Evolutionary conservation across 2,888 invertebrate species (phyloP).

Genomic region (Alloplasta piceator): DNA sequence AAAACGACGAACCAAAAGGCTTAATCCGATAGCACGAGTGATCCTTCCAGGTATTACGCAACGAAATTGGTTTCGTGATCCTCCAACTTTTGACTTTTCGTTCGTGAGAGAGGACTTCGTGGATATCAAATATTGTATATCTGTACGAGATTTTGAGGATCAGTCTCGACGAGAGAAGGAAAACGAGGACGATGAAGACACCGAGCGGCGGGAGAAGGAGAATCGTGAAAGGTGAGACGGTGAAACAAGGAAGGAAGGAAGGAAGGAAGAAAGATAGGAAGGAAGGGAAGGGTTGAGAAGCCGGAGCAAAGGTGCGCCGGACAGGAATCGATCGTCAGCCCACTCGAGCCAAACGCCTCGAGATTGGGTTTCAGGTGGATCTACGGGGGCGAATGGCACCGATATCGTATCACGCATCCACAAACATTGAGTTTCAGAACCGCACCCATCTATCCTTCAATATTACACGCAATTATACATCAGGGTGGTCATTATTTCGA

Average conservation of each 20-base stretch:
- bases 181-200: slow-evolving; percentile 17
- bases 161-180: slow-evolving; percentile 18
- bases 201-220: background rate
- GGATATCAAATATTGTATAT: slow-evolving; percentile 2
- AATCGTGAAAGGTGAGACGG: too few relatives aligned
- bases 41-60: too few relatives aligned
- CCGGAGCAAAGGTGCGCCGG: slow-evolving; percentile 57
- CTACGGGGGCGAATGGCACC: slow-evolving; percentile 11
- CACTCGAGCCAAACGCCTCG: slow-evolving; percentile 57
- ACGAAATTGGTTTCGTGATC: slow-evolving; percentile 10
- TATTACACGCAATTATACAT: background rate
- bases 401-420: slow-evolving; percentile 6
- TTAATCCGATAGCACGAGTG: too few relatives aligned
- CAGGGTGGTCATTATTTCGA: too few relatives aligned
- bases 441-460: slow-evolving; percentile 22
- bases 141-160: slow-evolving; percentile 4
- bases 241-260: too few relatives aligned
- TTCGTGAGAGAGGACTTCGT: background rate
- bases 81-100: slow-evolving; percentile 3
- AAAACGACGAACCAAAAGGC: too few relatives aligned
- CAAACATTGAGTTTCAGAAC: slow-evolving; percentile 27
- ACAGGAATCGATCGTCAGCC: slow-evolving; percentile 62
- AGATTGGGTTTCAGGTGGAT: slow-evolving; percentile 61
- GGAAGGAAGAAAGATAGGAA: slow-evolving; percentile 7
- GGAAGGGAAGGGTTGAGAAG: slow-evolving; percentile 16